phyloP scores from a whole-genome alignment of 2,113 vertebrate species.

The Lichenostomus cassidix region DNA sequence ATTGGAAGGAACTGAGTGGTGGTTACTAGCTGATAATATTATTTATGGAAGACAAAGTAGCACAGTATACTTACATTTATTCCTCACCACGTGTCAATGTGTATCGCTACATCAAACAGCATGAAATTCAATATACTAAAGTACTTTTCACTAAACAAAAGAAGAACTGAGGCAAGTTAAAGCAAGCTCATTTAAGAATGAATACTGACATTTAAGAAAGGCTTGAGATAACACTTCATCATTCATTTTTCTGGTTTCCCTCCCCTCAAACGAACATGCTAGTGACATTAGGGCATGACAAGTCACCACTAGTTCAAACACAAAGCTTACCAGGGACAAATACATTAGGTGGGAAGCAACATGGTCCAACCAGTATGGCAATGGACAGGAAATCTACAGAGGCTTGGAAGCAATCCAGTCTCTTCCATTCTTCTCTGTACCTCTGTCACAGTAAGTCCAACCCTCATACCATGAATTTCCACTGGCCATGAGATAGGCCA shows the following conservation, averaged over 20 bases:
- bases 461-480: neutral
- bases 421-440: neutral
- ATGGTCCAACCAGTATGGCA: neutral
- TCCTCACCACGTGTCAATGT: neutral
- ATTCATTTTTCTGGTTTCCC: neutral
- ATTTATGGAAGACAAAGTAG: neutral
- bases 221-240: neutral
- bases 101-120: neutral
- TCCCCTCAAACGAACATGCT: neutral
- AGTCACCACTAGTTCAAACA: neutral
- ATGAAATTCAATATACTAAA: constrained; percentile 2
- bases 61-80: neutral
- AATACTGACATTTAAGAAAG: neutral
- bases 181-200: neutral
- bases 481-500: neutral
- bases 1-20: neutral
- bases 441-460: neutral
- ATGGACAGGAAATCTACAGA: neutral
- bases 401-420: neutral
- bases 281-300: neutral
- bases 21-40: neutral
- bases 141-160: neutral
- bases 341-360: neutral
- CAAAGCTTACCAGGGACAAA: neutral
- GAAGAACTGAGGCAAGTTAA: neutral